phyloP scores from a whole-genome alignment of 1,140 invertebrate genomes.

The Anastrepha ludens region DNA sequence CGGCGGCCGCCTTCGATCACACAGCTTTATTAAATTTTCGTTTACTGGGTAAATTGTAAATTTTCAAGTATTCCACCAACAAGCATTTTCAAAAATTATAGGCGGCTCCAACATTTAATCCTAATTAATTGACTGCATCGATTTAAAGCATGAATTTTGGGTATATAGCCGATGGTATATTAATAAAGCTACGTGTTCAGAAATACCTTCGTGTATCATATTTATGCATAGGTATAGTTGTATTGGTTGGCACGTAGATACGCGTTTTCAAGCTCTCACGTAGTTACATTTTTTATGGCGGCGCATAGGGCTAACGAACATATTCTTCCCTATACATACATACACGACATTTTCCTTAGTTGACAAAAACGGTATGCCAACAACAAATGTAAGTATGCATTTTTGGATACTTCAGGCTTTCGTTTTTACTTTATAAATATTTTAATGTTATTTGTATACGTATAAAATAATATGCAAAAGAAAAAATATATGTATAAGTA shows the following conservation, averaged over 20 bases:
- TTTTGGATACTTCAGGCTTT: neutral
- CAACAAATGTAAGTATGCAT: neutral
- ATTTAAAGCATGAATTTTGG: no score
- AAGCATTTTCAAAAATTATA: no score
- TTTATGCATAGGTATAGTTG: neutral
- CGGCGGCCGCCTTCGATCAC: no score
- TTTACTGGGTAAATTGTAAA: no score
- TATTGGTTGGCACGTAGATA: neutral
- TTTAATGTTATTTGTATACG: neutral
- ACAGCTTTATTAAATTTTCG: no score
- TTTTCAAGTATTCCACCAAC: no score
- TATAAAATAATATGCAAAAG: no score
- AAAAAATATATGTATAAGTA: no score
- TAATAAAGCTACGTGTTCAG: no score
- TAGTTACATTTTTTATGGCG: neutral
- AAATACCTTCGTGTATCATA: neutral
- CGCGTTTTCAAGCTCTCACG: neutral
- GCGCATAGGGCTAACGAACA: neutral
- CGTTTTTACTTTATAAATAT: constrained; percentile 7
- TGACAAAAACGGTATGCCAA: neutral
- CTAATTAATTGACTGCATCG: no score
- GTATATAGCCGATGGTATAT: no score
- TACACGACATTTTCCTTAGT: neutral
- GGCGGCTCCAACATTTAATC: no score
- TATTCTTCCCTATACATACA: neutral